Percentiles rank a stretch among this genome's conserved stretches.
phyloP scores from a whole-genome alignment of 2,113 vertebrate species.

The Cavia aperea region DNA sequence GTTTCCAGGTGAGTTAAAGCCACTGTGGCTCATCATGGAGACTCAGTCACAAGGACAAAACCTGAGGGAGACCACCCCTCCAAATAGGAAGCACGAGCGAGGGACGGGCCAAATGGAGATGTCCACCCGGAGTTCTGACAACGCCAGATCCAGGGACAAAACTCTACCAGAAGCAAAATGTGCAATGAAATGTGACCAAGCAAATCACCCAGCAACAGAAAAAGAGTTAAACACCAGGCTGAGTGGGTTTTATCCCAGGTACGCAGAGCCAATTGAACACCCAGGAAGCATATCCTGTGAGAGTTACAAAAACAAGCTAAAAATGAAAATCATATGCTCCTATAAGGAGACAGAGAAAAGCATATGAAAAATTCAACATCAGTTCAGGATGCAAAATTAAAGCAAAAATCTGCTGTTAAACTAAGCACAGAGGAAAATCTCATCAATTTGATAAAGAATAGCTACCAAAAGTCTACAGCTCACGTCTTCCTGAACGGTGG shows the following conservation, averaged over 20 bases:
- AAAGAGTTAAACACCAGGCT: background rate
- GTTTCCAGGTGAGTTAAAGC: background rate
- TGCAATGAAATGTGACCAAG: background rate
- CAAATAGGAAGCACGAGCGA: accelerated
- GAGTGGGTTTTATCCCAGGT: background rate
- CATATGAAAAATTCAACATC: background rate
- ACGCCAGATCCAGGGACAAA: background rate
- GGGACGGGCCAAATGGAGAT: accelerated
- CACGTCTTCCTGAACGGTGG: background rate
- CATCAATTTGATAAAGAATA: background rate
- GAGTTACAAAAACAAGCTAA: background rate
- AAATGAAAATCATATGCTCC: background rate
- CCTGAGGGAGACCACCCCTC: background rate
- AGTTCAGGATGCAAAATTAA: background rate
- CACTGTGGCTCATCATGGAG: too few species aligned
- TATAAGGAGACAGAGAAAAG: background rate
- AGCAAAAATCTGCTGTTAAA: background rate
- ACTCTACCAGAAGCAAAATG: background rate
- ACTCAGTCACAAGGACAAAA: background rate
- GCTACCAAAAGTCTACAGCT: background rate
- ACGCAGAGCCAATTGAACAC: too few species aligned
- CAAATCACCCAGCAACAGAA: background rate
- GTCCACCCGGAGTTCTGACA: background rate
- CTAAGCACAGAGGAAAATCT: background rate
- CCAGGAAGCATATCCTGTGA: background rate